Percentiles rank a stretch among this genome's conserved stretches.
Conservation (phyloP, 2,797 vertebrate species). For the Poeciliopsis presidionis region DNA sequence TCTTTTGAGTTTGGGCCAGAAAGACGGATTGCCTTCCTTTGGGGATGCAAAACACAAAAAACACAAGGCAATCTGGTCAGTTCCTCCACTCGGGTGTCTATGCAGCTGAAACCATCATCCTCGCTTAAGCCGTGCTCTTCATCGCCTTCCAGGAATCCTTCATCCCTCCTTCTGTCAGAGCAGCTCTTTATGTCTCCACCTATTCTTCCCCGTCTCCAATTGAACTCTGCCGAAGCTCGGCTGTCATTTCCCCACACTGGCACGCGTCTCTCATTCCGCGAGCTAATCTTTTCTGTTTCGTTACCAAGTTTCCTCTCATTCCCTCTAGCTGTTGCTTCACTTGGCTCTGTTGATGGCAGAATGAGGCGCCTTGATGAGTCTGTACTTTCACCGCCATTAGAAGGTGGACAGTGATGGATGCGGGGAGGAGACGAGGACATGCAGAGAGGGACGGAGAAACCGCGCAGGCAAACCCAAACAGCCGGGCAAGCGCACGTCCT, state of each 20-base stretch:
- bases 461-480: constrained; percentile 33
- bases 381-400: constrained; percentile 70
- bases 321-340: constrained; percentile 39
- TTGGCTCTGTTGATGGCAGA: constrained; percentile 42
- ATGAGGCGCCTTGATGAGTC: constrained; percentile 68
- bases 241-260: constrained; percentile 9
- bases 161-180: constrained; percentile 33
- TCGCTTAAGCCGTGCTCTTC: constrained; percentile 24
- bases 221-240: constrained; percentile 10
- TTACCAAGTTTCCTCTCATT: constrained; percentile 47
- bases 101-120: constrained; percentile 63
- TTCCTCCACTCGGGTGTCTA: constrained; percentile 62
- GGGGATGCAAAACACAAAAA: constrained; percentile 58
- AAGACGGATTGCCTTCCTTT: constrained; percentile 68
- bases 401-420: constrained; percentile 73
- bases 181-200: constrained; percentile 30
- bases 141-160: constrained; percentile 48
- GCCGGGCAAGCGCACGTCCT: constrained; percentile 21
- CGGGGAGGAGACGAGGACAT: constrained; percentile 34
- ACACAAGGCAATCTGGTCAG: constrained; percentile 64
- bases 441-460: constrained; percentile 23
- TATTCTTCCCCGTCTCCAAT: constrained; percentile 34
- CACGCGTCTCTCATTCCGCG: constrained; percentile 37
- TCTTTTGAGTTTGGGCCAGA: constrained; percentile 67
- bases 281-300: constrained; percentile 62